A percentile compares a stretch with the other conserved stretches of the same genome.
Conservation (phyloP, 2,113 vertebrate species). For the Perognathus longimembris region DNA sequence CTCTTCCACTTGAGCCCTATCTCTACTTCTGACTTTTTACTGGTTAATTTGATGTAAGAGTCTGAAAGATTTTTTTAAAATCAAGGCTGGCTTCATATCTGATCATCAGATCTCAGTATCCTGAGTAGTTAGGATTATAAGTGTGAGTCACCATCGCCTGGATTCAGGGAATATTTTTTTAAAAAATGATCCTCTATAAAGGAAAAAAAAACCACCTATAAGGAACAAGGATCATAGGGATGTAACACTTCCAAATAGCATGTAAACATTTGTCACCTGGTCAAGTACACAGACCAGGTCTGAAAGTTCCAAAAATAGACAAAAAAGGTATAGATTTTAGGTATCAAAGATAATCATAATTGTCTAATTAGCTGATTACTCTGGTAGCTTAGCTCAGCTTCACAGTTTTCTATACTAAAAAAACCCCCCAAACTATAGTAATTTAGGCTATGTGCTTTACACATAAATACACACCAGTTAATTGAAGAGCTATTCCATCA, state of each 20-base stretch:
- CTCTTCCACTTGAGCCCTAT: too few relatives aligned
- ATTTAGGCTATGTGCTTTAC: background rate
- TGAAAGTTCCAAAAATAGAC: background rate
- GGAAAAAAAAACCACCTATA: background rate
- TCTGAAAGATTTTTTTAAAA: too few relatives aligned
- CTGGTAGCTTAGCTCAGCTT: background rate
- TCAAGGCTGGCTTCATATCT: background rate
- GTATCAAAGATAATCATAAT: background rate
- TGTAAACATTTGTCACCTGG: slow-evolving; percentile 12
- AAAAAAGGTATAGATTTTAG: background rate
- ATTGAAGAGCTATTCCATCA: background rate
- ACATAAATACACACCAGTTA: background rate
- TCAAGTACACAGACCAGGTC: background rate
- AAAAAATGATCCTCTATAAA: background rate
- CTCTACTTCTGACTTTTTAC: background rate
- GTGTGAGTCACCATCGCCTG: too few relatives aligned
- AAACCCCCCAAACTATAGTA: slow-evolving; percentile 3
- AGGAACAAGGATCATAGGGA: background rate
- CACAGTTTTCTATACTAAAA: background rate
- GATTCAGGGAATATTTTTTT: too few relatives aligned
- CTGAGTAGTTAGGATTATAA: too few relatives aligned
- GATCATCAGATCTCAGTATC: too few relatives aligned
- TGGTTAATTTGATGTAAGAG: background rate
- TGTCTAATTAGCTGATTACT: background rate
- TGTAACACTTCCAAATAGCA: background rate